phyloP scores from a whole-genome alignment of 2,888 invertebrate genomes.

The Anodontia alba region DNA sequence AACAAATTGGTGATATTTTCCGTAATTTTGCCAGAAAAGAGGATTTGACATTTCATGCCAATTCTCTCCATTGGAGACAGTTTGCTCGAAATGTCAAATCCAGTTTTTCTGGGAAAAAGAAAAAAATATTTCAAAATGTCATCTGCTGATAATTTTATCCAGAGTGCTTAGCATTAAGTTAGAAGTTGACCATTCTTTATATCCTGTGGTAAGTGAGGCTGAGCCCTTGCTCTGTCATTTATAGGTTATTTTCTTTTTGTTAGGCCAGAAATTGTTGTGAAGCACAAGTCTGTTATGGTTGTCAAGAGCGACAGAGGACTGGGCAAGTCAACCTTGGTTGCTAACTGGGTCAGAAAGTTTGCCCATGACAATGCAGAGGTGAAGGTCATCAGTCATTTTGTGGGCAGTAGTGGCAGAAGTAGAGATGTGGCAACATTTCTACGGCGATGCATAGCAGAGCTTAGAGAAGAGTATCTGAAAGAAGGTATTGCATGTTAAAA shows the following conservation, averaged over 20 bases:
- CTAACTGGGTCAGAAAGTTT: slow-evolving; percentile 80
- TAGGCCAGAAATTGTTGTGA: slow-evolving; percentile 55
- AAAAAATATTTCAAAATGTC: no score
- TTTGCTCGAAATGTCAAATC: no score
- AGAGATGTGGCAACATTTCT: slow-evolving; percentile 76
- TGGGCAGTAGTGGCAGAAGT: slow-evolving; percentile 75
- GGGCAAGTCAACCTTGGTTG: slow-evolving; percentile 80
- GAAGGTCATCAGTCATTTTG: slow-evolving; percentile 76
- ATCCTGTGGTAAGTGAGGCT: no score
- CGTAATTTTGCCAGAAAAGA: no score
- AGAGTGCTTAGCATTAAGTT: no score
- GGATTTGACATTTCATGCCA: no score
- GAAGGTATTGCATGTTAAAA: slow-evolving; percentile 62
- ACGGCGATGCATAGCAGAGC: slow-evolving; percentile 63
- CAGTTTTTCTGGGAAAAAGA: no score
- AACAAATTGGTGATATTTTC: no score
- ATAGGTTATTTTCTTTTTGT: neutral
- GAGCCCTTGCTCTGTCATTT: no score
- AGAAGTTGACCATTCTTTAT: no score
- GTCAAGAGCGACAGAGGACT: slow-evolving; percentile 80
- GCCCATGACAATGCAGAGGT: slow-evolving; percentile 67
- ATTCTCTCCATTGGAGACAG: no score
- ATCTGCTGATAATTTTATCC: no score
- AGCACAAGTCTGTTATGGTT: slow-evolving; percentile 72
- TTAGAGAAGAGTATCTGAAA: slow-evolving; percentile 60